Evolutionary conservation across 2,888 invertebrate species (phyloP).

Genomic region (Syrphus vitripennis): DNA sequence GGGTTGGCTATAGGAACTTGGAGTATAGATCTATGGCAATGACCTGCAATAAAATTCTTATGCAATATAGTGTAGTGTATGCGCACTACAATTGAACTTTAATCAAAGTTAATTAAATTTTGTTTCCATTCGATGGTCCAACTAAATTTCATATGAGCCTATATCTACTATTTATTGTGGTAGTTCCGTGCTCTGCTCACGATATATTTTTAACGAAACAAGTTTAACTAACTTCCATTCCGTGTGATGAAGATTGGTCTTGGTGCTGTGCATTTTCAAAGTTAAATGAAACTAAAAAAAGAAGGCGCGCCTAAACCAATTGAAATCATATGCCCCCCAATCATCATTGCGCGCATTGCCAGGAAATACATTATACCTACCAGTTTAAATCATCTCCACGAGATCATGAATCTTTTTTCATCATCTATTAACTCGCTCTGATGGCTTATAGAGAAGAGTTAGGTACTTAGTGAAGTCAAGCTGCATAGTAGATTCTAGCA

Average conservation of each 20-base stretch:
- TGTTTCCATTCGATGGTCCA: slow-evolving; percentile 22
- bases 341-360: slow-evolving; percentile 18
- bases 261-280: not conserved
- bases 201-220: slow-evolving; percentile 28
- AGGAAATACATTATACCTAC: slow-evolving; percentile 58
- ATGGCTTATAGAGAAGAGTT: not conserved
- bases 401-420: slow-evolving; percentile 57
- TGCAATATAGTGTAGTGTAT: no score
- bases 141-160: slow-evolving; percentile 12
- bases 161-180: no score
- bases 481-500: slow-evolving; percentile 39
- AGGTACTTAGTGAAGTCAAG: slow-evolving; percentile 31
- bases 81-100: slow-evolving; percentile 24
- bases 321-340: slow-evolving; percentile 30
- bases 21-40: no score
- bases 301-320: slow-evolving; percentile 10
- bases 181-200: slow-evolving; percentile 27
- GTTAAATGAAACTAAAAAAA: not conserved
- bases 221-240: slow-evolving; percentile 11
- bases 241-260: not conserved
- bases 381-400: slow-evolving; percentile 37
- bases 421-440: slow-evolving; percentile 49
- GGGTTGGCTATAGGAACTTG: no score
- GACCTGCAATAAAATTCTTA: no score
- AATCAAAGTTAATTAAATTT: slow-evolving; percentile 58